A percentile compares a stretch with the other conserved stretches of the same genome.
These are phyloP conservation scores for Enteromius thamalakanensis DNA, from an alignment of 2,797 vertebrate genomes.

Conservation along the genomic window DNA sequence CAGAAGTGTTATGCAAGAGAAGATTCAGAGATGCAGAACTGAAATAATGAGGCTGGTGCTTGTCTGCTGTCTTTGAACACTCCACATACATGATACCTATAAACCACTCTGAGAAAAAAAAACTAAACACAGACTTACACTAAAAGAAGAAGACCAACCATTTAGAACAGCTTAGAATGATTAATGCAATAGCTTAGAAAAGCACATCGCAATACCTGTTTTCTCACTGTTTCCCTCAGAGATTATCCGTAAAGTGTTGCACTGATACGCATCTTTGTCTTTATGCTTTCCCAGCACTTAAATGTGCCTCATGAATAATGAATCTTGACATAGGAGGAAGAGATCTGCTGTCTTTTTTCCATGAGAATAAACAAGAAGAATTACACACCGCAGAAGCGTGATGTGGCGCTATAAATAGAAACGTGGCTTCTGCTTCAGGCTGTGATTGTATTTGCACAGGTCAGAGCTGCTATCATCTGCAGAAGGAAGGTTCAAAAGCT, in stretches of 20 bases:
- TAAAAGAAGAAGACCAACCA: background rate
- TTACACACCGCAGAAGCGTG: constrained; percentile 70
- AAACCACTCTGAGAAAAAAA: background rate
- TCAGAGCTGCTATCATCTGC: constrained; percentile 68
- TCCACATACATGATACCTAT: constrained; percentile 13
- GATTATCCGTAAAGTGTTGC: background rate
- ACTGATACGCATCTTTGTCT: background rate
- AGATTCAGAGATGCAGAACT: constrained; percentile 26
- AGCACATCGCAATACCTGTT: background rate
- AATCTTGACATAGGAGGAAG: constrained; percentile 67
- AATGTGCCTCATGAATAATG: constrained; percentile 71
- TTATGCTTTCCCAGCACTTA: constrained; percentile 57
- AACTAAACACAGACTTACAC: background rate
- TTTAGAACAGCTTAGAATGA: background rate
- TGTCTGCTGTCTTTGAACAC: background rate
- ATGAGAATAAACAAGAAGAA: constrained; percentile 77
- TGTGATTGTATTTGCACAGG: constrained; percentile 73
- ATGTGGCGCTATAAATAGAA: constrained; percentile 76
- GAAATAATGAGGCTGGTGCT: constrained; percentile 29
- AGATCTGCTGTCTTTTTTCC: constrained; percentile 62
- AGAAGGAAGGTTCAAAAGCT: constrained; percentile 14
- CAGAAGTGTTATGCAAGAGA: constrained; percentile 29
- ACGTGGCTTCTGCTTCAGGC: constrained; percentile 67
- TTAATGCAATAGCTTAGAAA: background rate
- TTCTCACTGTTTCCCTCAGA: background rate